Evolutionary conservation across 1,140 invertebrate species (phyloP), one percentile per base, ranked within the genome.

Genomic region (Caenorhabditis tropicalis): DNA sequence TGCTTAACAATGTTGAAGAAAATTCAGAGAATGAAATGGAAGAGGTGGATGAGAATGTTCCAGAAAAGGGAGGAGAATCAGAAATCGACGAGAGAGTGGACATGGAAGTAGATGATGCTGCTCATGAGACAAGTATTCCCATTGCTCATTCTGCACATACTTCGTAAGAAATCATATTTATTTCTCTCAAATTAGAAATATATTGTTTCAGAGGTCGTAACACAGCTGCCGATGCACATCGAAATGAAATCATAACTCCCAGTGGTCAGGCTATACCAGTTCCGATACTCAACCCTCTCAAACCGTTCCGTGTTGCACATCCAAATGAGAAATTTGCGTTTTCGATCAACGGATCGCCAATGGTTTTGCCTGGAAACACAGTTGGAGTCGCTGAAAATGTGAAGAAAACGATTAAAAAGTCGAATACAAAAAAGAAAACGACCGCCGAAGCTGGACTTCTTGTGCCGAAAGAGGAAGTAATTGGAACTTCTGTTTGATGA

Each of bases 181-280:
- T 70, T 36, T 21, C 39, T n/a, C 3, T 51, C 9, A 46, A 46
- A 16, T 46, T n/a, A n/a, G n/a, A 46, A 21, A n/a, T 1, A 21
- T 15, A 27, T 10, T 27, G 12, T 74, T 74, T n/a, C 65, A 74
- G 65, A 12, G 65, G 65, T 19, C 43, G 65, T 24, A 74, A 74
- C 36, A 74, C 65, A 10, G 65, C 65, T 5, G n/a, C n/a, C 19
- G 65, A 74, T 2, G 19, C 33, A 2, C 65, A 46, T 10, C 65
- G 65, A n/a, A 43, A 74, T 36, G 65, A 74, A 15, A 74, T 74
- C n/a, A 74, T 74, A 5, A 74, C 65, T 10, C 65, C 65, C 7
- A 36, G 36, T 24, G 65, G 65, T 19, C 19, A 7, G 0, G 65
- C n/a, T 4, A 15, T 74, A 29, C 65, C 65, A 4, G 6, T 74